Evolutionary conservation across 2,797 vertebrate species (phyloP), one percentile per base, ranked within the genome.

Genomic region (Lithobates sylvaticus): DNA sequence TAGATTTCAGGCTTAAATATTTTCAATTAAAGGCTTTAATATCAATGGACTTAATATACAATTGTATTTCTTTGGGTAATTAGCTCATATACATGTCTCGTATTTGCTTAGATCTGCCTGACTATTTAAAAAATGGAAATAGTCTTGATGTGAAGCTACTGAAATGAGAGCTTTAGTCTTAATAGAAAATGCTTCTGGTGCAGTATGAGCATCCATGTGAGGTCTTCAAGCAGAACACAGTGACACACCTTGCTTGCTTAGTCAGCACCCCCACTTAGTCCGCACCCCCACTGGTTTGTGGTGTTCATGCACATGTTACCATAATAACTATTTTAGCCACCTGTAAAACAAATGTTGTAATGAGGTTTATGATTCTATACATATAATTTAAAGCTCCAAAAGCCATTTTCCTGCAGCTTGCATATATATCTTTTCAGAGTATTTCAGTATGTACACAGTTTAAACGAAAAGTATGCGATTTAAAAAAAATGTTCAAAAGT

Each of bases 21-120:
- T 87, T 84, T 58, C 44, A 68, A 87, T 79, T 83, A 74, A 87
- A 87, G 76, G 73, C 69, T 86, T 81, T 87, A 72, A 77, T 77
- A 64, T 74, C 69, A 83, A 44, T 15, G 18, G 42, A 69, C 64
- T 74, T 50, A 87, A 44, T 74, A 79, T 75, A 29, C 76, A 73
- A 12, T 74, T 26, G 21, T 80, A 26, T 85, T 74, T 84, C 69
- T 83, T 84, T 61, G 78, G 50, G 36, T 70, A 78, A 50, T 12
- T 73, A 67, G 27, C 23, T 69, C 34, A 23, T 68, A 29, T 42
- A n/a, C 32, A n/a, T 58, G 58, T 42, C 78, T 8, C 75, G 47
- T n/a, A 54, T n/a, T 84, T 82, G 18, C 34, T 82, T 29, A 39
- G 10, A 18, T 74, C 65, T 50, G 39, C 39, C 39, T 39, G 64